Evolutionary conservation across 2,797 vertebrate species (phyloP).

Genomic region (Gila robusta): DNA sequence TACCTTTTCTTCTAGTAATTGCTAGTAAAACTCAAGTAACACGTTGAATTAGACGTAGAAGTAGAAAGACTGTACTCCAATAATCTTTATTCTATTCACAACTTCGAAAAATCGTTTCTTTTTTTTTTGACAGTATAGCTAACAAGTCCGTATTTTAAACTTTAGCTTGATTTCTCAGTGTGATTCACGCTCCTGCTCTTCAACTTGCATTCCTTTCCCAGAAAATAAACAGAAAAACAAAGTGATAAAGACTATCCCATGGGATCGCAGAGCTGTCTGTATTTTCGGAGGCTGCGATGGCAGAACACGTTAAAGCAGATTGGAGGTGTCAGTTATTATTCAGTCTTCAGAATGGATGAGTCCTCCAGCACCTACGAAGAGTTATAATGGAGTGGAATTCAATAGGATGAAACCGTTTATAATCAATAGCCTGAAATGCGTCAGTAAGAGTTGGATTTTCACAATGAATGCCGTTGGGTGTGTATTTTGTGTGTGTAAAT

Average conservation of each 20-base stretch:
- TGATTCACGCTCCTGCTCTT: background rate
- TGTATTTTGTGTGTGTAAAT: constrained; percentile 56
- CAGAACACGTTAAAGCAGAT: background rate
- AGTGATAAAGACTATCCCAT: background rate
- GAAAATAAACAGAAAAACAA: background rate
- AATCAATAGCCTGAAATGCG: constrained; percentile 2
- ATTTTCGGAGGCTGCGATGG: background rate
- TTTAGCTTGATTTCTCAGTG: background rate
- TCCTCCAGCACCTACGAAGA: background rate
- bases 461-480: background rate
- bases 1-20: too few species aligned
- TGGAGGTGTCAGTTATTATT: constrained; percentile 13
- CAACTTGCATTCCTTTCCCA: background rate
- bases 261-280: background rate
- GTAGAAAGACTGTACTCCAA: background rate
- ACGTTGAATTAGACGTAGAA: too few species aligned
- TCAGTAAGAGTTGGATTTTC: background rate
- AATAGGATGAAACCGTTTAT: background rate
- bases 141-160: background rate
- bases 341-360: background rate
- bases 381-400: background rate
- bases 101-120: background rate
- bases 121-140: background rate
- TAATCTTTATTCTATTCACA: background rate
- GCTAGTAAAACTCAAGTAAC: too few species aligned